Base-by-base conservation (phyloP, 2,888 invertebrate genomes). In the Pyrocoelia pectoralis region DNA sequence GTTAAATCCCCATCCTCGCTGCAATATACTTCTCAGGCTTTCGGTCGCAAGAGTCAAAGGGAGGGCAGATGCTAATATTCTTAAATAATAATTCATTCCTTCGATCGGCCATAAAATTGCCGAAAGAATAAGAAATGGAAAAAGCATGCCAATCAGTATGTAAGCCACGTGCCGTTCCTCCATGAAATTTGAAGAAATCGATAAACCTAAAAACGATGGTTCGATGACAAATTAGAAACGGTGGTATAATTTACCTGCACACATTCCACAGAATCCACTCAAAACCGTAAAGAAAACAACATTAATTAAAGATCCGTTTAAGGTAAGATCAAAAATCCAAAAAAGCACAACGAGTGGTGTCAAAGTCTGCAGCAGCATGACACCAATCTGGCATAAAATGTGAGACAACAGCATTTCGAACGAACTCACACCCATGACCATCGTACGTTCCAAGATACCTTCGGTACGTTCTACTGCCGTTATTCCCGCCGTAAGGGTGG, bases 21-120 rank as follows among this genome's bases (percentile, higher is more conserved):
- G 94, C 41, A 95, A 84, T 81, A 95, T 92, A 54, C 93, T 91
- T 52, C 97, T 84, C 53, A 97, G 84, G 1, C 95, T 90, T 41
- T 95, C 92, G n/a, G 95, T 95, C 12, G 95, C 94, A 78, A 94
- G 85, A 0, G 97, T 97, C 52, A 96, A 82, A 0, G 97, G 97
- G 49, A 97, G 85, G 72, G 91, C 89, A 48, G 91, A 86, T 0
- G 95, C 91, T 53, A 96, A 87, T 80, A 93, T 93, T 46, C 68
- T 68, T 12, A 95, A 83, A 43, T 89, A 74, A 0, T 85, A 81
- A 76, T 94, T 94, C 92, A 97, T 96, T 41, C 91, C 95, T 84
- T 97, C 94, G 65, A 95, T 85, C 0, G 97, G 97, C 97, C 97
- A 97, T 72, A 97, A 92, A 65, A 97, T 94, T 51, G 94, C 94